Evolutionary conservation across 2,113 vertebrate genomes (phyloP), one percentile per base, ranked within the genome.

Genomic region (Eira barbara): DNA sequence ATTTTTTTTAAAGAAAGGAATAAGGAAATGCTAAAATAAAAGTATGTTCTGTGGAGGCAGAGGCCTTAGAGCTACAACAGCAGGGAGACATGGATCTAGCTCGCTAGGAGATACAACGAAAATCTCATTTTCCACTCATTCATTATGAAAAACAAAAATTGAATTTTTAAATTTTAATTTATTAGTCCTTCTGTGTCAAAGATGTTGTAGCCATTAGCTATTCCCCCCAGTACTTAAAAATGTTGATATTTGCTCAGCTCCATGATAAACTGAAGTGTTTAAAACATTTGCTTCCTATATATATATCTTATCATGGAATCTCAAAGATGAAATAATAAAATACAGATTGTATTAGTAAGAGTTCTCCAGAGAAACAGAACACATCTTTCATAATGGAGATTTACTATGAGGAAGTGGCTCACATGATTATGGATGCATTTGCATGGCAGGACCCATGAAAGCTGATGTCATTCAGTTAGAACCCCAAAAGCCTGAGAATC

Each of bases 291-390:
- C 61, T 71, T 63, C 69, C 39, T 83, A 0, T 57, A 20, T 12
- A 15, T 71, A 59, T 3, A n/a, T 93, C 80, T 95, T 74, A 12
- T 61, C 31, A 39, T 27, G 10, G 21, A 89, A 85, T 79, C 52
- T 67, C 34, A 45, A 95, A 95, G 17, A 73, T 91, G 25, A 93
- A 95, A 39, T 73, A 49, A 92, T 84, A 84, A 57, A 94, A 29
- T 67, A 29, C 13, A 81, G 73, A 67, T 61, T 82, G 7, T n/a
- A 55, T 55, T 45, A 76, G 12, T 95, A 49, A 92, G 42, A 87
- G 8, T 34, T 92, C 42, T 81, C 21, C 61, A 45, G 34, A 85
- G 63, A 79, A 87, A 63, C 34, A 92, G 21, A 86, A 67, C 6
- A 7, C n/a, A 15, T 71, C 52, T 79, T 31, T 91, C 61, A 42